Percentiles rank a stretch among this genome's conserved stretches.
phyloP scores from a whole-genome alignment of 2,113 vertebrate species.

The Urocitellus parryii region DNA sequence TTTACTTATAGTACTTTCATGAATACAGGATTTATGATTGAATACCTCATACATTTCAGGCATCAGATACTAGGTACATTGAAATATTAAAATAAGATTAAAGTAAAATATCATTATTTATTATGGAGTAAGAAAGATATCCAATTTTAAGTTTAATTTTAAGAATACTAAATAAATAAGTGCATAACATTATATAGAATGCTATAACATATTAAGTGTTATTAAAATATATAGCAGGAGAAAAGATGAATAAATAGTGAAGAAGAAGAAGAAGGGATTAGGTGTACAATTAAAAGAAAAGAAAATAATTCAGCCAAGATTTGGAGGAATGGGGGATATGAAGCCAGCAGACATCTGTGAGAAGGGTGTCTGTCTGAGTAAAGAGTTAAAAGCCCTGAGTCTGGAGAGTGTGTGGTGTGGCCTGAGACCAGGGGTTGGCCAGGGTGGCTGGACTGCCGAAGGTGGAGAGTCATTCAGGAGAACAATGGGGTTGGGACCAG shows the following conservation, averaged over 20 bases:
- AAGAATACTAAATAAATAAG: not conserved
- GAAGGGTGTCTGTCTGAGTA: not conserved
- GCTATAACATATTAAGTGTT: not conserved
- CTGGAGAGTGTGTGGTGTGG: rapidly evolving
- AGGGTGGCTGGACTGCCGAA: not conserved
- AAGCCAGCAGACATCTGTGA: not conserved
- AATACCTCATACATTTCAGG: not conserved
- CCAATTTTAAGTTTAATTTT: not conserved
- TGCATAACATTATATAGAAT: not conserved
- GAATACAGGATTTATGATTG: not conserved
- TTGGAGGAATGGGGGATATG: not conserved
- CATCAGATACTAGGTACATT: not conserved
- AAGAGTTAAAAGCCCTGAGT: not conserved
- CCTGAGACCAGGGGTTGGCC: not conserved
- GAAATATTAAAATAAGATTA: not conserved
- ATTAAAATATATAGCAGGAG: not conserved
- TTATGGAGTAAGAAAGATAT: not conserved
- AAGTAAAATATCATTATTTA: not conserved
- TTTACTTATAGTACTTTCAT: not conserved
- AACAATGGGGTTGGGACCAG: not conserved
- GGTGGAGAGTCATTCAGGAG: not conserved
- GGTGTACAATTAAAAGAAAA: not conserved
- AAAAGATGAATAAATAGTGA: not conserved
- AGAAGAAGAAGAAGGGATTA: not conserved
- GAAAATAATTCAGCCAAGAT: not conserved